Evolutionary conservation across 2,888 invertebrate species (phyloP).

Genomic region (Andricus quercusramuli): DNA sequence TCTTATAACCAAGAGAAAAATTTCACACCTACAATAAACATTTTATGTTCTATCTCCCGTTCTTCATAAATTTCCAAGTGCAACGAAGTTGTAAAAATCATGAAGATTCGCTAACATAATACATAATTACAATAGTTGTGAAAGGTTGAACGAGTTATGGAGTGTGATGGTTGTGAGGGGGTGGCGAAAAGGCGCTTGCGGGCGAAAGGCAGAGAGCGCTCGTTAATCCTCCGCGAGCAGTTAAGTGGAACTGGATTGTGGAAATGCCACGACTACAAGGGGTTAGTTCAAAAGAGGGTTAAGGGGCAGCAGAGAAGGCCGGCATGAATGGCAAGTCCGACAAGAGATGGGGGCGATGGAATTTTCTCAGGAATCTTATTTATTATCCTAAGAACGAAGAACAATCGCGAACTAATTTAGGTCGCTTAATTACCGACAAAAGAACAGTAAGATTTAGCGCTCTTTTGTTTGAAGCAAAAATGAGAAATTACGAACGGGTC

Average conservation of each 20-base stretch:
- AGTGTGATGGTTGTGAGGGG: constrained; percentile 9
- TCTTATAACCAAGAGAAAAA: neutral
- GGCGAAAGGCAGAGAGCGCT: constrained; percentile 56
- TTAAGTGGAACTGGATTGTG: constrained; percentile 70
- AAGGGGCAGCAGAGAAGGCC: neutral
- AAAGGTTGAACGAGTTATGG: neutral
- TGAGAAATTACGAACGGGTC: constrained; percentile 76
- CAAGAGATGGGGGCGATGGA: constrained; percentile 59
- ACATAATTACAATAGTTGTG: constrained; percentile 48
- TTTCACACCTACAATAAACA: neutral
- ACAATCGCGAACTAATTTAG: constrained; percentile 77
- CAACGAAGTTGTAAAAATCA: neutral
- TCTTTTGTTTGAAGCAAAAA: constrained; percentile 77
- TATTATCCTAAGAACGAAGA: constrained; percentile 71
- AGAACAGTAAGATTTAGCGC: constrained; percentile 78
- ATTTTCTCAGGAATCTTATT: constrained; percentile 77
- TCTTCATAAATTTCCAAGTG: neutral
- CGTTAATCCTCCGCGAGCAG: constrained; percentile 69
- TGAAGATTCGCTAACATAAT: constrained; percentile 24
- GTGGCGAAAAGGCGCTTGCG: constrained; percentile 56
- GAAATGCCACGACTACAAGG: constrained; percentile 59
- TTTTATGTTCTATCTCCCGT: neutral
- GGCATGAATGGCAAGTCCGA: neutral
- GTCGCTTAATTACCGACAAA: constrained; percentile 77
- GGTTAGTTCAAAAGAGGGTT: constrained; percentile 44